Conservation (phyloP, 2,888 invertebrate genomes). For the Oscheius sp. region DNA sequence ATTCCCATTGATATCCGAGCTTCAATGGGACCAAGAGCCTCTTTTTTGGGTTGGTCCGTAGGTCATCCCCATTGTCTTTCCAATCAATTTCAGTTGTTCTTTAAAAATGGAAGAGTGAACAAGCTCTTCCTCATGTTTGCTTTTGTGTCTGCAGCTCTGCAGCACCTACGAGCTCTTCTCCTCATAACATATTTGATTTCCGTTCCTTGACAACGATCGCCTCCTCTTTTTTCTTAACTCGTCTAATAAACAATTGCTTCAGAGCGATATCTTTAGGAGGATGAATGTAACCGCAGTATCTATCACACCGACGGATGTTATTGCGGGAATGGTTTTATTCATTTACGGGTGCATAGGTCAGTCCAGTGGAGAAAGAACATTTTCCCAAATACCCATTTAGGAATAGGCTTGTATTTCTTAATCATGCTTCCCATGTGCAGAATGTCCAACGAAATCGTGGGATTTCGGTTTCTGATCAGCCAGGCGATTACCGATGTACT, state of each 20-base stretch:
- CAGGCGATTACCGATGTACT: conserved; percentile 61
- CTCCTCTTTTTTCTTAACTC: neutral
- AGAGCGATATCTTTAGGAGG: neutral
- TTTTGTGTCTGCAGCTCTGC: conserved; percentile 14
- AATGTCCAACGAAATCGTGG: conserved; percentile 63
- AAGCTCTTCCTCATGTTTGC: conserved; percentile 10
- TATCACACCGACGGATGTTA: conserved; percentile 50
- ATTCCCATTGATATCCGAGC: conserved; percentile 35
- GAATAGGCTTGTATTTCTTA: conserved; percentile 57
- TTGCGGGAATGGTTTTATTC: conserved; percentile 60
- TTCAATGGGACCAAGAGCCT: conserved; percentile 5
- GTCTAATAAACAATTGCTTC: no score
- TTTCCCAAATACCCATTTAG: conserved; percentile 31
- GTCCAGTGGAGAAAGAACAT: neutral
- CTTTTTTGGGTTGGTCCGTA: neutral
- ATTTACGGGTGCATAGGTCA: conserved; percentile 57
- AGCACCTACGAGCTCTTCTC: conserved; percentile 8
- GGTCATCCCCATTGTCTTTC: neutral
- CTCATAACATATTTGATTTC: conserved; percentile 21
- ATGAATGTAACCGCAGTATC: conserved; percentile 18
- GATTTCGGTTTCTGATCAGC: conserved; percentile 61
- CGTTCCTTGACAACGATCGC: neutral
- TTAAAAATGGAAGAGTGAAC: neutral
- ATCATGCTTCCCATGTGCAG: conserved; percentile 58
- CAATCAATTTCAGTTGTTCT: neutral